These are phyloP conservation scores for Caenorhabditis latens DNA, from an alignment of 1,140 invertebrate species.

Conservation along the genomic window DNA sequence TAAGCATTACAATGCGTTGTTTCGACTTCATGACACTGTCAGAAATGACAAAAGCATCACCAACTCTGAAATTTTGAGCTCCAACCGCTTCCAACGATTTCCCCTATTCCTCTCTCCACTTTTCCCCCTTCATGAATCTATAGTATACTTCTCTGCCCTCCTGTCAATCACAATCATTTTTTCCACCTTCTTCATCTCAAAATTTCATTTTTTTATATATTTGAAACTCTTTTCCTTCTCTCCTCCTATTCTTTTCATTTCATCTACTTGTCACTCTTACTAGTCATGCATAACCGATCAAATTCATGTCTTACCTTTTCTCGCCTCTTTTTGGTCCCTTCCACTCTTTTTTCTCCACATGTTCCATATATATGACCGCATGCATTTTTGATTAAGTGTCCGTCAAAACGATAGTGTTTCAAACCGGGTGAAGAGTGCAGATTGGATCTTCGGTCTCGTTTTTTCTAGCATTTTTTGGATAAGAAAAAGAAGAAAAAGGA, in stretches of 20 bases:
- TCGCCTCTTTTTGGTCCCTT: not conserved
- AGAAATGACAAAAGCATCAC: too few relatives aligned
- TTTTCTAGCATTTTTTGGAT: not conserved
- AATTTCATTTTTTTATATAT: not conserved
- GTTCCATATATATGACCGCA: slow-evolving; percentile 52
- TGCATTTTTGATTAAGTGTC: slow-evolving; percentile 36
- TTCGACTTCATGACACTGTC: too few relatives aligned
- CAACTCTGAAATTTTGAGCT: too few relatives aligned
- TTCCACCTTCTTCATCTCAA: not conserved
- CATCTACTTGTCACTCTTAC: slow-evolving; percentile 32
- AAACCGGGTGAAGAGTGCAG: not conserved
- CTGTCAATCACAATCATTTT: too few relatives aligned
- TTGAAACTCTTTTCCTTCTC: not conserved
- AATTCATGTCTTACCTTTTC: not conserved
- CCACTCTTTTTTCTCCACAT: not conserved
- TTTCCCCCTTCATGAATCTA: too few relatives aligned
- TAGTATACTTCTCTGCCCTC: too few relatives aligned
- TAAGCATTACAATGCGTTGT: too few relatives aligned
- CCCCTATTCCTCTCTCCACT: too few relatives aligned
- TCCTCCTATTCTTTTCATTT: not conserved
- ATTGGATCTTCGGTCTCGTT: slow-evolving; percentile 16
- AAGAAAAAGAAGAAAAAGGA: not conserved
- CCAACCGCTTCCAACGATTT: too few relatives aligned
- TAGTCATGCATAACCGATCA: slow-evolving; percentile 45
- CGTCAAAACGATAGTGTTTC: slow-evolving; percentile 24